Evolutionary conservation across 2,113 vertebrate genomes (phyloP), one percentile per base, ranked within the genome.

Genomic region (Pomatostomus ruficeps): DNA sequence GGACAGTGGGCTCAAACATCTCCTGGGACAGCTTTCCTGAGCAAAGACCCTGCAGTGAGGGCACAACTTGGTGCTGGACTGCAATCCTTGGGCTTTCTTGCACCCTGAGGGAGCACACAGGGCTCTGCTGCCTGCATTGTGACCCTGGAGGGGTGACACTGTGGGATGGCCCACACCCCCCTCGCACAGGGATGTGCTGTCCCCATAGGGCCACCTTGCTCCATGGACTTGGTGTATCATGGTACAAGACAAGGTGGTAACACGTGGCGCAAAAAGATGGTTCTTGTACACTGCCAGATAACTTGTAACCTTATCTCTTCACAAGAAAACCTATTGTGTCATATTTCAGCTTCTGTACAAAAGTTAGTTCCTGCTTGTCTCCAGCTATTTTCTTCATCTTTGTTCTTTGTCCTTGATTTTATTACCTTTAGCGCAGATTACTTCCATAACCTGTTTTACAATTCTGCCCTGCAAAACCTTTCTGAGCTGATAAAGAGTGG

Each of bases 141-240:
- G 26, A 51, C 21, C 38, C 70, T 54, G 19, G 12, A 70, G 45
- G 35, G 29, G 9, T 61, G 59, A 12, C 54, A 72, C 28, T n/a
- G 10, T 62, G 0, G 0, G 29, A 6, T 68, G 28, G 7, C 54
- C 9, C 65, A 26, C 22, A 21, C 4, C 3, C 5, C 2, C 19
- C 10, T 65, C 36, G 28, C 45, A 43, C 10, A 63, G 66, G 35
- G 38, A 21, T 75, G 51, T 79, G 35, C 66, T 73, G 15, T 83
- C 24, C 49, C n/a, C 31, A 6, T 0, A 21, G 54, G 92, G 20
- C 31, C 67, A 51, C 42, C 36, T n/a, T 45, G 51, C 43, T 58
- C 38, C 38, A 7, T 0, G 2, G 46, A 18, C 68, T 80, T 45
- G 58, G 48, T 68, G 48, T 80, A 31, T 33, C 12, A 1, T 14